These are phyloP conservation scores for Plumapathes pennacea DNA, from an alignment of 92 coral and sea anemone species.

Conservation along the genomic window DNA sequence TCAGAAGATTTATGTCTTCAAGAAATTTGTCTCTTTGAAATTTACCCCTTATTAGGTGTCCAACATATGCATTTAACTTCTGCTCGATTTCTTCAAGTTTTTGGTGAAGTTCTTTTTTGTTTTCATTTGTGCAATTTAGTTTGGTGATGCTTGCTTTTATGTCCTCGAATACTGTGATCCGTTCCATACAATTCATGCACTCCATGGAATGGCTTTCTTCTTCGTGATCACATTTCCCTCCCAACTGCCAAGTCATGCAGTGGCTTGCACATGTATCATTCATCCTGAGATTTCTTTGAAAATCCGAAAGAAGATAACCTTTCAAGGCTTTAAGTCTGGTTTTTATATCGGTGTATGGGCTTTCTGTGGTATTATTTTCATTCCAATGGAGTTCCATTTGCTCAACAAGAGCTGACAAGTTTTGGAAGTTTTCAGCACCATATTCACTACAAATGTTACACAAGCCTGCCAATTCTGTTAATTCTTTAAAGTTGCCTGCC, in stretches of 20 bases:
- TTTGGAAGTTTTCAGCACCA: slow-evolving; percentile 31
- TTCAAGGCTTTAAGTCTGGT: slow-evolving; percentile 18
- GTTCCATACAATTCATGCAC: slow-evolving; percentile 18
- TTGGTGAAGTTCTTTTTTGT: slow-evolving; percentile 5
- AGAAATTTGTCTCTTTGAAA: slow-evolving; percentile 27
- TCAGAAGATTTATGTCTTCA: slow-evolving; percentile 28
- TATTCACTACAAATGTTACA: slow-evolving; percentile 42
- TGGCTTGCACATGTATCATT: slow-evolving; percentile 44
- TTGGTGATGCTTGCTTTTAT: background rate
- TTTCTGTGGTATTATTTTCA: too few relatives aligned
- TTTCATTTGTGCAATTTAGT: slow-evolving; percentile 4
- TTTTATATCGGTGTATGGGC: too few relatives aligned
- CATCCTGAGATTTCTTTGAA: slow-evolving; percentile 17
- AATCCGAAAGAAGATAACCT: slow-evolving; percentile 34
- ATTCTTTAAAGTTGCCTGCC: slow-evolving; percentile 28
- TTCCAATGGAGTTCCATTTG: too few relatives aligned
- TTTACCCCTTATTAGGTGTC: slow-evolving; percentile 59
- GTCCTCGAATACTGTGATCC: slow-evolving; percentile 7
- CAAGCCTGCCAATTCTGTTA: slow-evolving; percentile 39
- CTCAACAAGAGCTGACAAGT: slow-evolving; percentile 1
- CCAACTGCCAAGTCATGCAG: slow-evolving; percentile 56
- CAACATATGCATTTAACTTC: slow-evolving; percentile 29
- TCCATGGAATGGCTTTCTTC: slow-evolving; percentile 9
- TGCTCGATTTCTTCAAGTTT: slow-evolving; percentile 10
- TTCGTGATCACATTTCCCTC: slow-evolving; percentile 11